Percentiles rank a stretch among this genome's conserved stretches.
Evolutionary conservation across 2,888 invertebrate genomes (phyloP).

Genomic region (Automeris io): DNA sequence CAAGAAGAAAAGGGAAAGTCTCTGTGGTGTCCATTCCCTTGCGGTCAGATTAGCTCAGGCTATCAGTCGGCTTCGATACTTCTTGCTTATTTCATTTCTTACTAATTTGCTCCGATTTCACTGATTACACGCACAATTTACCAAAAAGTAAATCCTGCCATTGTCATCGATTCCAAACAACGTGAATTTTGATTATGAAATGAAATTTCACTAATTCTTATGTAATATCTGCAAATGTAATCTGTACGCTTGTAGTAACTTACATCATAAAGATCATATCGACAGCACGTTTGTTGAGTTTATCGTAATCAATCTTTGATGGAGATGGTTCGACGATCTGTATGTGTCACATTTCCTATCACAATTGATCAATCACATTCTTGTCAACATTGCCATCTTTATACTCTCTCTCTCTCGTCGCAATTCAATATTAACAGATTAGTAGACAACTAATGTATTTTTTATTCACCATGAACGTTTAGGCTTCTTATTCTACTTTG

Average conservation of each 20-base stretch:
- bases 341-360: slow-evolving; percentile 35
- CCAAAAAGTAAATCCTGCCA: slow-evolving; percentile 16
- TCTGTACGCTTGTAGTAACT: slow-evolving; percentile 15
- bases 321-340: slow-evolving; percentile 35
- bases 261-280: slow-evolving; percentile 32
- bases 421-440: no score
- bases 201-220: slow-evolving; percentile 27
- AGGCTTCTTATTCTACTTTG: no score
- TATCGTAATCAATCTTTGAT: slow-evolving; percentile 47
- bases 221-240: slow-evolving; percentile 26
- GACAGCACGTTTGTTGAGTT: slow-evolving; percentile 41
- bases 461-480: no score
- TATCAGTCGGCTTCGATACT: slow-evolving; percentile 62
- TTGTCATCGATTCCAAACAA: slow-evolving; percentile 3
- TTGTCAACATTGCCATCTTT: slow-evolving; percentile 3
- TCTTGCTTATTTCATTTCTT: slow-evolving; percentile 62
- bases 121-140: slow-evolving; percentile 25
- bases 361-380: slow-evolving; percentile 11
- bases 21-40: slow-evolving; percentile 65
- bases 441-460: neutral
- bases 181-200: slow-evolving; percentile 12
- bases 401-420: no score
- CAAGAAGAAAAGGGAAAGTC: slow-evolving; percentile 73
- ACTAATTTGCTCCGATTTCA: slow-evolving; percentile 45
- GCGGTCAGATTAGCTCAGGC: slow-evolving; percentile 65